phyloP scores from a whole-genome alignment of 1,140 invertebrate genomes.

The Plutomurus gul region DNA sequence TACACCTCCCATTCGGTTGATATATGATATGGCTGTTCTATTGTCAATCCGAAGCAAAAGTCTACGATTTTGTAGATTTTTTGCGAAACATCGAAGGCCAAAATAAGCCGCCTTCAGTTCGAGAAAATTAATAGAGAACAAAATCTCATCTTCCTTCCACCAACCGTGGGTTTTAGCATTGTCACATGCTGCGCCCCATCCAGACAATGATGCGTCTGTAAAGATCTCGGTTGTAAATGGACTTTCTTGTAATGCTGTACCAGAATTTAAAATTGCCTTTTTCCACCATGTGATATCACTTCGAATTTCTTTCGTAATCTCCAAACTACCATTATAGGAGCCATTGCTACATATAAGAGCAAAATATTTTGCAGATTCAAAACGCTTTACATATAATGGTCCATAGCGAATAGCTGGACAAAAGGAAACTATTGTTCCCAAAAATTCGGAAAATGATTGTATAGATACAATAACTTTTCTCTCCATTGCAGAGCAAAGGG shows the following conservation, averaged over 20 bases:
- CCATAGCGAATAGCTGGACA: slow-evolving; percentile 32
- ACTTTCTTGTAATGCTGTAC: neutral
- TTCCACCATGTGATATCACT: slow-evolving; percentile 35
- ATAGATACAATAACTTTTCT: neutral
- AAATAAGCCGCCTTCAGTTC: no score
- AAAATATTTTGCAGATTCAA: slow-evolving; percentile 6
- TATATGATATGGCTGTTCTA: no score
- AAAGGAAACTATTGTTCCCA: slow-evolving; percentile 4
- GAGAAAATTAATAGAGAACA: no score
- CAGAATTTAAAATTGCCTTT: neutral
- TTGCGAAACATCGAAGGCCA: no score
- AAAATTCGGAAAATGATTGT: neutral
- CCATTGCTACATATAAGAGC: neutral
- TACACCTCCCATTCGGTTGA: no score
- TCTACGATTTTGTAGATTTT: no score
- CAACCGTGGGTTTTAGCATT: no score
- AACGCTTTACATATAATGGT: slow-evolving; percentile 7
- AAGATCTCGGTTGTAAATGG: neutral
- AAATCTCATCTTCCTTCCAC: no score
- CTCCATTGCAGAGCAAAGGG: neutral
- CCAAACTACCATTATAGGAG: neutral
- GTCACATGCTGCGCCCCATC: no score
- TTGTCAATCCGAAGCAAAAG: no score
- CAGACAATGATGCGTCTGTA: no score
- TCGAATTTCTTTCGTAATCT: neutral